Percentiles rank a stretch among this genome's conserved stretches.
phyloP scores from a whole-genome alignment of 2,113 vertebrate genomes.

The Sylvicapra grimmia region DNA sequence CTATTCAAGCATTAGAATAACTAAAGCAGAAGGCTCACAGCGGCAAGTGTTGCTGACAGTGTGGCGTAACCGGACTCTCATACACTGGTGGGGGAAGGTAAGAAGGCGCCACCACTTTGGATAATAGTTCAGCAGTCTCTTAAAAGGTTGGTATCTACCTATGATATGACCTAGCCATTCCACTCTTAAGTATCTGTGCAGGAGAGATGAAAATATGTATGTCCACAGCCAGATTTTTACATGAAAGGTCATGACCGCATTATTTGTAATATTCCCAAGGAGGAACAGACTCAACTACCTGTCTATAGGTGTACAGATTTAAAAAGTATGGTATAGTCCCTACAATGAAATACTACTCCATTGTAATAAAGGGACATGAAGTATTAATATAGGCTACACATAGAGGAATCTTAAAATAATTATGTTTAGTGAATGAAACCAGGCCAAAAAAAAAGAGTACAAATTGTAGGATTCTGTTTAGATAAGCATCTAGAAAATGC shows the following conservation, averaged over 20 bases:
- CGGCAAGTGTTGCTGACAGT: not conserved
- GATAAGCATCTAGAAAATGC: not conserved
- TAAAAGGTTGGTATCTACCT: not conserved
- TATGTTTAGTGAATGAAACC: not conserved
- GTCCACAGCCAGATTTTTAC: not conserved
- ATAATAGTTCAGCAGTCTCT: not conserved
- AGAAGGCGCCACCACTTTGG: not conserved
- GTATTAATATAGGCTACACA: not conserved
- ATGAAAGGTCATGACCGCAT: not conserved
- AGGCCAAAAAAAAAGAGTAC: not conserved
- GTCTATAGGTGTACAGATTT: not conserved
- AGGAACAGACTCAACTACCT: not conserved
- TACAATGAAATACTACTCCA: not conserved
- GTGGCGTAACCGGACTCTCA: not conserved
- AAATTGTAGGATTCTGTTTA: not conserved
- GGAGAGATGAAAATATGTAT: not conserved
- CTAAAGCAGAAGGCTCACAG: not conserved
- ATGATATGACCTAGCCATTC: not conserved
- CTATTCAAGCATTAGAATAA: not conserved
- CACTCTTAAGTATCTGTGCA: not conserved
- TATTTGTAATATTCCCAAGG: not conserved
- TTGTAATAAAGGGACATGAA: not conserved
- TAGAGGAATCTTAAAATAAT: not conserved
- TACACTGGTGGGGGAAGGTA: fast-evolving
- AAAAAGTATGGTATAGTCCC: not conserved